Conservation (phyloP, 2,113 vertebrate genomes). For the Eulemur rufifrons region DNA sequence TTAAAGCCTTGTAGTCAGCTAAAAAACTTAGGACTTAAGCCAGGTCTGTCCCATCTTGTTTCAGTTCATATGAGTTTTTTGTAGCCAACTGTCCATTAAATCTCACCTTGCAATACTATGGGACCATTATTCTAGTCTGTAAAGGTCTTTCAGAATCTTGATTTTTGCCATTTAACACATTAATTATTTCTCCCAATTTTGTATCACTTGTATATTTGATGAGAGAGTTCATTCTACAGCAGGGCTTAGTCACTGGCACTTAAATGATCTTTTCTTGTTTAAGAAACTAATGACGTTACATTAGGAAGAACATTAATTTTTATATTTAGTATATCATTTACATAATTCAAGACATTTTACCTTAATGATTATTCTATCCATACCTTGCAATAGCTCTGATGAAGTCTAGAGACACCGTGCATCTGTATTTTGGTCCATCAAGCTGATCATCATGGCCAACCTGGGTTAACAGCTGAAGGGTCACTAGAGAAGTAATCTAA, state of each 20-base stretch:
- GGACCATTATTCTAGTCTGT: background rate
- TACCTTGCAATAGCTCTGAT: slow-evolving; percentile 95
- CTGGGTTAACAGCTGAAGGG: slow-evolving; percentile 92
- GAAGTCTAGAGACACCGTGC: slow-evolving; percentile 95
- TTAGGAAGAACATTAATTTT: slow-evolving; percentile 51
- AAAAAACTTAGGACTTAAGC: background rate
- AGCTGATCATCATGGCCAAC: slow-evolving; percentile 96
- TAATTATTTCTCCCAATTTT: background rate
- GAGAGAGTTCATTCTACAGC: slow-evolving; percentile 6
- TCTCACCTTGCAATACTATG: background rate
- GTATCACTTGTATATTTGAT: slow-evolving; percentile 22
- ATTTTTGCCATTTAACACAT: background rate
- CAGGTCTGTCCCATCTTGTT: background rate
- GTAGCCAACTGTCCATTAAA: background rate
- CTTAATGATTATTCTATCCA: slow-evolving; percentile 7
- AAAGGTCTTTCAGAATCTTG: background rate
- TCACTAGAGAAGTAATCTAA: slow-evolving; percentile 97
- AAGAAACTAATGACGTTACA: slow-evolving; percentile 49
- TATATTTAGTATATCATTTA: slow-evolving; percentile 58
- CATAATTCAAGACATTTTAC: slow-evolving; percentile 39
- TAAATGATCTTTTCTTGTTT: slow-evolving; percentile 48
- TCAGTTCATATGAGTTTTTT: background rate
- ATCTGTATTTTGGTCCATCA: slow-evolving; percentile 96
- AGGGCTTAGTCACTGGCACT: slow-evolving; percentile 32
- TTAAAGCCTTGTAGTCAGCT: background rate